Conservation (phyloP, 2,888 invertebrate species). For the Metopia argyrocephala region DNA sequence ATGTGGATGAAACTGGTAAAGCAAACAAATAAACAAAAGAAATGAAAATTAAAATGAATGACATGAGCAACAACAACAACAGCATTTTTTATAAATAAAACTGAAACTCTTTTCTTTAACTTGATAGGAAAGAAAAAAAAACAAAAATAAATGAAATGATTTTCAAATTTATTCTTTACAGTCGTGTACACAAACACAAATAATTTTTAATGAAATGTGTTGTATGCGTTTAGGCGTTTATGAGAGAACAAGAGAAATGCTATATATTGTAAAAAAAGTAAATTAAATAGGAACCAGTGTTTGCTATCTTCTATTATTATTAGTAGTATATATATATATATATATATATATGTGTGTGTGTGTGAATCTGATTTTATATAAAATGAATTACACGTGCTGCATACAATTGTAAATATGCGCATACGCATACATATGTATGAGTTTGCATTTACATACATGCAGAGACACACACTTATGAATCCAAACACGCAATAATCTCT, state of each 20-base stretch:
- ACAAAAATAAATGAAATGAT: not conserved
- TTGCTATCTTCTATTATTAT: not conserved
- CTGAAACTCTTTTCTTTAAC: not conserved
- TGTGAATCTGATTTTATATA: not conserved
- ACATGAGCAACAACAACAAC: not conserved
- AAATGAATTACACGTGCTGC: slow-evolving; percentile 49
- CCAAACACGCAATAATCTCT: slow-evolving; percentile 25
- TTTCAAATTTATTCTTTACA: slow-evolving; percentile 19
- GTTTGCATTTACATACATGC: not conserved
- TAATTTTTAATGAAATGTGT: slow-evolving; percentile 1
- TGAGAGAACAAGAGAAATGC: not conserved
- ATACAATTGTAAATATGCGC: slow-evolving; percentile 31
- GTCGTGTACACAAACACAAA: not conserved
- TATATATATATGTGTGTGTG: not conserved
- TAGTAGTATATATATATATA: no score
- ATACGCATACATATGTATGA: slow-evolving; percentile 35
- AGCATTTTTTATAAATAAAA: not conserved
- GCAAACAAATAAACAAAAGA: slow-evolving; percentile 10
- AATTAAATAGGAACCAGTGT: not conserved
- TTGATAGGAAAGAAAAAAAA: not conserved
- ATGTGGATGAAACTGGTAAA: slow-evolving; percentile 11
- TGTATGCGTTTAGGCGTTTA: not conserved
- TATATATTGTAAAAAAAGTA: not conserved
- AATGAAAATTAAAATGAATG: not conserved
- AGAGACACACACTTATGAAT: not conserved